Conservation (phyloP, 2,113 vertebrate species). For the Ariopsis seemanni region DNA sequence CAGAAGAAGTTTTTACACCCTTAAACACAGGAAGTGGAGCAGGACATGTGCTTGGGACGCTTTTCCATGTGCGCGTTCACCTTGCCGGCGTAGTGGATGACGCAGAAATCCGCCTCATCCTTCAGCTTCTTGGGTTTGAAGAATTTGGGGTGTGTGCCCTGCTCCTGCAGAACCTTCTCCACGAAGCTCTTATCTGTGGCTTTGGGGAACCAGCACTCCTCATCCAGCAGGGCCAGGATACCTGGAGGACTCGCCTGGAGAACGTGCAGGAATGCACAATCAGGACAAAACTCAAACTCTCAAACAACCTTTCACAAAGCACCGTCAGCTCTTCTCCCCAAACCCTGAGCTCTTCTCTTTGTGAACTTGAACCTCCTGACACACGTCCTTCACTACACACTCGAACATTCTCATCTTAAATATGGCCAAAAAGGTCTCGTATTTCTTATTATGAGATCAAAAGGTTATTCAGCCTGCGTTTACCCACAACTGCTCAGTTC, state of each 20-base stretch:
- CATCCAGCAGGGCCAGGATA: slow-evolving; percentile 92
- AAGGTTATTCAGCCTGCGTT: too few relatives aligned
- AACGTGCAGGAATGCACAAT: not conserved
- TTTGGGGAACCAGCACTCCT: slow-evolving; percentile 99
- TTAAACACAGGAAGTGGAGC: not conserved
- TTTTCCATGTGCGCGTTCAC: slow-evolving; percentile 63
- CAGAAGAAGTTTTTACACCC: not conserved
- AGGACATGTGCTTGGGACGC: not conserved
- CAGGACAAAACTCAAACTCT: not conserved
- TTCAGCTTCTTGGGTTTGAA: slow-evolving; percentile 97
- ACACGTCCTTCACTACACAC: not conserved
- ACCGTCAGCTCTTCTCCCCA: too few relatives aligned
- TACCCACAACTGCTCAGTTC: too few relatives aligned
- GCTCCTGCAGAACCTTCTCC: slow-evolving; percentile 95
- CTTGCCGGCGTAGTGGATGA: slow-evolving; percentile 98
- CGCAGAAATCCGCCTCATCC: slow-evolving; percentile 95
- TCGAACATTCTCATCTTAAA: too few relatives aligned
- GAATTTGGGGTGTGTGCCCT: slow-evolving; percentile 94
- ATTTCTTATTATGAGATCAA: too few relatives aligned
- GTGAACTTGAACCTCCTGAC: too few relatives aligned
- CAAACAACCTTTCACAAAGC: slow-evolving; percentile 9
- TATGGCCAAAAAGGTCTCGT: too few relatives aligned
- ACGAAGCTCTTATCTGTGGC: slow-evolving; percentile 98
- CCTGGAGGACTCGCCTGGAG: slow-evolving; percentile 90
- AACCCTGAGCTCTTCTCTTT: too few relatives aligned